Conservation (phyloP, 2,888 invertebrate species). For the Artemia sinica region DNA sequence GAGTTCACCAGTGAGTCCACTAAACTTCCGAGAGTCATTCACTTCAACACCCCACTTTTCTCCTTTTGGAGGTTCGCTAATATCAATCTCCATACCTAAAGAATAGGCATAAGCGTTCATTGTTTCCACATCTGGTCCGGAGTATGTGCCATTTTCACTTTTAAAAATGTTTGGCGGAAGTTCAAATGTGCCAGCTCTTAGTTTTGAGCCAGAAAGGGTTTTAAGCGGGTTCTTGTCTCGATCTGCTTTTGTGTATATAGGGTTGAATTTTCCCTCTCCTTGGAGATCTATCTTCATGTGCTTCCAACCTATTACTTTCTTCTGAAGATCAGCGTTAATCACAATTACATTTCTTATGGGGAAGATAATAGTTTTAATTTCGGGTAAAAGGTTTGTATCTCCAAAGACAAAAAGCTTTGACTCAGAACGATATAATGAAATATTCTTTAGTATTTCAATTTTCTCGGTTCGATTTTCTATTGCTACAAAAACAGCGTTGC, state of each 20-base stretch:
- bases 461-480: too few relatives aligned
- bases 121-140: slow-evolving; percentile 3
- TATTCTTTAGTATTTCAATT: too few relatives aligned
- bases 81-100: not conserved
- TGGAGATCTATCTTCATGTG: not conserved
- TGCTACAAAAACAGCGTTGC: too few relatives aligned
- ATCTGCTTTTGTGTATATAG: not conserved
- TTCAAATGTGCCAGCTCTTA: not conserved
- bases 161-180: slow-evolving; percentile 4
- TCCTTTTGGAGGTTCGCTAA: not conserved
- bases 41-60: slow-evolving; percentile 6
- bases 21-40: not conserved
- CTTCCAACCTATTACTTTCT: not conserved
- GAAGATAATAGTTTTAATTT: not conserved
- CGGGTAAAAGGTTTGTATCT: not conserved
- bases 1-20: not conserved
- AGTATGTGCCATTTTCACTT: not conserved
- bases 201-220: not conserved
- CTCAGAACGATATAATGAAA: too few relatives aligned
- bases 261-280: not conserved
- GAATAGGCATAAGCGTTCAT: slow-evolving; percentile 1
- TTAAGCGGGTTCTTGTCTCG: not conserved
- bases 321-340: not conserved
- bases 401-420: not conserved
- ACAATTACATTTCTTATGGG: not conserved